Base-by-base conservation (phyloP, 2,797 vertebrate species). In the Etheostoma perlongum region DNA sequence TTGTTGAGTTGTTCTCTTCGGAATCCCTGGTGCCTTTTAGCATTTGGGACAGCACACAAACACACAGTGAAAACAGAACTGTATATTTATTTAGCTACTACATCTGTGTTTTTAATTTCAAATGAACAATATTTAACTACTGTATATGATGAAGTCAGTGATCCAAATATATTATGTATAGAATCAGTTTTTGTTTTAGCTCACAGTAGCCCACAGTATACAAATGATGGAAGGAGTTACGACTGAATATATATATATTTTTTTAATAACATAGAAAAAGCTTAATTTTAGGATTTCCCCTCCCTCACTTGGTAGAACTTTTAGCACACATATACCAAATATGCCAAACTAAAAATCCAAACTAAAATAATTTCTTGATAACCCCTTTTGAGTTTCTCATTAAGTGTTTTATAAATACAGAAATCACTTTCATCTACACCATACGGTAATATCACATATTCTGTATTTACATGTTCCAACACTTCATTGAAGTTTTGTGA, bases 51-150 rank as follows among this genome's bases (percentile, higher is more conserved):
- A 83, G 75, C 66, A 79, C 75, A 78, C 33, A 82, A 54, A 82
- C 25, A 67, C 59, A 78, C 18, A 51, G 40, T 62, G 57, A 66
- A 78, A 74, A 75, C 66, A 79, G 64, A 71, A 85, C 47, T 84
- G 59, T 88, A 78, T 93, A 93, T 94, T 94, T 94, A 93, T 93
- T 92, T 86, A 87, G 84, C 59, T 83, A 77, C 60, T 85, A 52
- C 83, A 86, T 71, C 40, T 78, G 27, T 83, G 44, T 82, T 88
- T 89, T 79, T 82, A 81, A 90, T 84, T 89, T 88, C 44, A 81
- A 82, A 88, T 88, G 30, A 48, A 72, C 30, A 85, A 65, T 89
- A 88, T 92, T 91, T 89, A 91, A 90, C 81, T 85, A 54, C 67
- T 83, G 73, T 83, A 61, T 80, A 78, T 82, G 83, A 85, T 76